A percentile compares a stretch with the other conserved stretches of the same genome.
phyloP scores from a whole-genome alignment of 2,113 vertebrate genomes.

The Sander lucioperca region DNA sequence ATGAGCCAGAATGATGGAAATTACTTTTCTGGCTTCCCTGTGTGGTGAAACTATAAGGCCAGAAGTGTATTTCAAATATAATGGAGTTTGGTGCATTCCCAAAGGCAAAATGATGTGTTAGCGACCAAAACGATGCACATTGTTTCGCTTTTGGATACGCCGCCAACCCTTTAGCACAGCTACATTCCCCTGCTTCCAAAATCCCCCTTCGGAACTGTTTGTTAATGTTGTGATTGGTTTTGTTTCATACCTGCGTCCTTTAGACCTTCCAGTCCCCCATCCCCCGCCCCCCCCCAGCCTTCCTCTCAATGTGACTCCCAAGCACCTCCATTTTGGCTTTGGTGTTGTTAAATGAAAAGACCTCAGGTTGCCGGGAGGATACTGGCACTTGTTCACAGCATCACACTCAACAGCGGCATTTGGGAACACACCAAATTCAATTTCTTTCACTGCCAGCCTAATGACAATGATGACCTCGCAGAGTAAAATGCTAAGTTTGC shows the following conservation, averaged over 20 bases:
- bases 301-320: constrained; percentile 26
- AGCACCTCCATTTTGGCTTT: constrained; percentile 34
- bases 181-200: background rate
- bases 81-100: constrained; percentile 37
- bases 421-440: constrained; percentile 55
- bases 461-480: constrained; percentile 27
- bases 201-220: constrained; percentile 5
- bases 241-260: constrained; percentile 29
- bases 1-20: constrained; percentile 63
- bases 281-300: too few relatives aligned
- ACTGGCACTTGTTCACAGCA: constrained; percentile 31
- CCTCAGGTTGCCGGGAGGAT: constrained; percentile 7
- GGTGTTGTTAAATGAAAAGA: constrained; percentile 48
- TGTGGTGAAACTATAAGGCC: constrained; percentile 10
- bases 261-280: background rate
- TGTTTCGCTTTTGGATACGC: background rate
- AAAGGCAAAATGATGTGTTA: constrained; percentile 27
- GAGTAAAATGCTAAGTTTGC: constrained; percentile 45
- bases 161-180: constrained; percentile 7
- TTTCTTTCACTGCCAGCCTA: constrained; percentile 50
- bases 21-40: constrained; percentile 65
- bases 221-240: background rate
- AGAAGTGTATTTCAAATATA: constrained; percentile 54
- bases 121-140: constrained; percentile 27
- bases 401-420: constrained; percentile 30